Base-by-base conservation (phyloP, 2,888 invertebrate species). In the Allacma fusca region DNA sequence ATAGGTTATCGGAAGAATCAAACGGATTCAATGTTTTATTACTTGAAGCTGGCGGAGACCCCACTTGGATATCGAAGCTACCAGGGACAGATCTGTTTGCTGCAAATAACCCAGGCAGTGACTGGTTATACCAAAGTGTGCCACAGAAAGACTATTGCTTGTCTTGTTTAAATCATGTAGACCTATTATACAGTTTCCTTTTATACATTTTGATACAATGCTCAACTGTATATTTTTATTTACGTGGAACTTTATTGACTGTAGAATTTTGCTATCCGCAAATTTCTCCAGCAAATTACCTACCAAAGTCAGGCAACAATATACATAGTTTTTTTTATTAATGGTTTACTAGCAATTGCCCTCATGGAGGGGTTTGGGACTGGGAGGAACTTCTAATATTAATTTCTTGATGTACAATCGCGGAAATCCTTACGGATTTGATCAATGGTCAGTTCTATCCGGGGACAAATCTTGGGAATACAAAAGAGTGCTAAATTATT, bases 371-470 rank as follows among this genome's bases (percentile, higher is more conserved):
- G 82, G 82, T 2, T 75, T 76, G 44, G 78, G 79, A 1, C n/a
- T 82, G 16, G 81, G 81, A 9, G 81, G 81, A 29, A 77, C 79
- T 16, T 75, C 77, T 5, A 81, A 79, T 62, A 29, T 80, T 16
- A 81, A 81, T 70, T 72, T 75, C 44, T 79, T 82, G 79, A 77
- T 80, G 43, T 82, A 82, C 50, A 80, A 81, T 57, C 64, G 82
- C 28, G 81, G 80, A n/a, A 82, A 82, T 65, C 78, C 80, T 26
- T 19, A 50, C 2, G 79, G 79, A 26, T 81, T 75, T 43, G 81
- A 82, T 28, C 62, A 72, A 23, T 82, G 80, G 82, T 79, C 79
- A 19, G 71, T 79, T n/a, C 34, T 78, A 16, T 77, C 78, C 12
- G 81, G 79, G 12, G 82, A 82, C 70, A 68, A 72, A 0, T 43